Conservation (phyloP, 2,797 vertebrate genomes). For the Mus minutoides region DNA sequence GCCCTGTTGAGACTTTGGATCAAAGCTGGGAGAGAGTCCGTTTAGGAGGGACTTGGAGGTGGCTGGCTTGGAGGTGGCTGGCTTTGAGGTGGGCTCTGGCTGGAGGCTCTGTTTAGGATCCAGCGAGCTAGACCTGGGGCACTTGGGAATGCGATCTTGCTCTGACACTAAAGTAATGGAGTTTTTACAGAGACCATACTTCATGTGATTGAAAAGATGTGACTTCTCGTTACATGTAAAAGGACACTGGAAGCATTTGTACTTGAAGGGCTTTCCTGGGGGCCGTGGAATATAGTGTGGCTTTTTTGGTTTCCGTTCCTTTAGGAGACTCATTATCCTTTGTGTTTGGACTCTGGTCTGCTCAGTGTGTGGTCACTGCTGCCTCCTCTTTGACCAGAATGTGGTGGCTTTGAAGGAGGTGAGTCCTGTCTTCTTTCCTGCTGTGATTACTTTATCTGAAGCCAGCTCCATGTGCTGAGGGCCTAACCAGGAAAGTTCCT, state of each 20-base stretch:
- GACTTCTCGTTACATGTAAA: slow-evolving; percentile 99
- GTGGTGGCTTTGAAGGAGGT: slow-evolving; percentile 68
- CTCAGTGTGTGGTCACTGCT: slow-evolving; percentile 59
- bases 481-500: slow-evolving; percentile 8
- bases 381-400: slow-evolving; percentile 43
- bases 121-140: slow-evolving; percentile 85
- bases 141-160: slow-evolving; percentile 91
- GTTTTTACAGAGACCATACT: slow-evolving; percentile 98
- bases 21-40: slow-evolving; percentile 76
- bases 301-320: slow-evolving; percentile 97
- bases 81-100: slow-evolving; percentile 80
- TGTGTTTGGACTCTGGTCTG: slow-evolving; percentile 46
- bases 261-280: slow-evolving; percentile 98
- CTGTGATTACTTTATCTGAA: slow-evolving; percentile 49
- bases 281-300: slow-evolving; percentile 98
- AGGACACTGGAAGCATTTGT: slow-evolving; percentile 99
- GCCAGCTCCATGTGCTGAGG: slow-evolving; percentile 6
- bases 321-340: slow-evolving; percentile 91
- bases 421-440: slow-evolving; percentile 60
- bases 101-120: slow-evolving; percentile 84
- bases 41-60: slow-evolving; percentile 81
- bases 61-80: slow-evolving; percentile 77
- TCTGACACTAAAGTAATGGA: slow-evolving; percentile 96
- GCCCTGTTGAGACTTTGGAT: slow-evolving; percentile 83
- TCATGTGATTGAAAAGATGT: slow-evolving; percentile 99